phyloP scores from a whole-genome alignment of 2,888 invertebrate genomes.

The Allygus modestus region DNA sequence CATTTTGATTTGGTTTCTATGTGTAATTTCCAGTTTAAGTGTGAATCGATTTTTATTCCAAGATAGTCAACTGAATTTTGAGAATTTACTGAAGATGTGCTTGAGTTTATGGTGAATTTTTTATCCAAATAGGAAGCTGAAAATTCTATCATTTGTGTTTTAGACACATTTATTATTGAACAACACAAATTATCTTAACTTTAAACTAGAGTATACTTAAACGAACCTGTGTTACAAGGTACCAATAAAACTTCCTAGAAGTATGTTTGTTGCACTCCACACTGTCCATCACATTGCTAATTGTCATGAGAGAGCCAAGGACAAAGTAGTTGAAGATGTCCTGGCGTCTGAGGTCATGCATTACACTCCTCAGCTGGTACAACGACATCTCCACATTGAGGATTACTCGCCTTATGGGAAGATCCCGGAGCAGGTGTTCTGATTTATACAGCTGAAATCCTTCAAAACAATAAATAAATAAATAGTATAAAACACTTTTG shows the following conservation, averaged over 20 bases:
- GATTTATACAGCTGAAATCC: constrained; percentile 91
- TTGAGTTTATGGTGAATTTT: too few relatives aligned
- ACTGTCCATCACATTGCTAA: constrained; percentile 71
- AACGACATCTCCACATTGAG: constrained; percentile 80
- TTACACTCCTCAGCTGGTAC: constrained; percentile 80
- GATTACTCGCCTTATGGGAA: constrained; percentile 93
- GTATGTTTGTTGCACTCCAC: constrained; percentile 83
- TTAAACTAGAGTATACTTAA: too few relatives aligned
- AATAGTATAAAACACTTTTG: background rate
- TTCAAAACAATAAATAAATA: constrained; percentile 73
- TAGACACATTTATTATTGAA: too few relatives aligned
- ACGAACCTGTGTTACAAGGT: constrained; percentile 86
- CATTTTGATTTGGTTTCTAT: too few relatives aligned
- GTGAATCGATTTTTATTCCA: too few relatives aligned
- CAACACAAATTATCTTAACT: too few relatives aligned
- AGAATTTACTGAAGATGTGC: too few relatives aligned
- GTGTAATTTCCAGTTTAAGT: too few relatives aligned
- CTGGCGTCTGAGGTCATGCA: constrained; percentile 85
- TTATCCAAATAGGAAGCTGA: too few relatives aligned
- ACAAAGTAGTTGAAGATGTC: constrained; percentile 95
- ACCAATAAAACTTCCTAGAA: constrained; percentile 92
- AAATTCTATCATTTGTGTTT: too few relatives aligned
- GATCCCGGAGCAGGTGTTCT: constrained; percentile 92
- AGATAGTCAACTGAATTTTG: too few relatives aligned
- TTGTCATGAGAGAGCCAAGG: constrained; percentile 83